A percentile compares a stretch with the other conserved stretches of the same genome.
phyloP scores from a whole-genome alignment of 2,797 vertebrate genomes.

The Agapornis canus region DNA sequence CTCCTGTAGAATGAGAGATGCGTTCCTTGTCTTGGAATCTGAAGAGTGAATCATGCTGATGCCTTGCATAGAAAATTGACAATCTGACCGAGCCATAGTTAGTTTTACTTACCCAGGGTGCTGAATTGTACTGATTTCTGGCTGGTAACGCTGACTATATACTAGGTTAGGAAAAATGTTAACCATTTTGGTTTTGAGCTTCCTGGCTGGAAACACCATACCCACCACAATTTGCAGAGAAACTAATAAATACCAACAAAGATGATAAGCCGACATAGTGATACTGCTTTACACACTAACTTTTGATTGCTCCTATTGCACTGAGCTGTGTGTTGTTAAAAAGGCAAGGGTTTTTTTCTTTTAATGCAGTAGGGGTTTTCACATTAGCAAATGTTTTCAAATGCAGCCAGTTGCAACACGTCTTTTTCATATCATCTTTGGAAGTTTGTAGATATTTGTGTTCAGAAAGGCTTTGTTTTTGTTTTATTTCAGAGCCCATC shows the following conservation, averaged over 20 bases:
- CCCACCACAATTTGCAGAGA: not conserved
- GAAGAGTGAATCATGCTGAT: not conserved
- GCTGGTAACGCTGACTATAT: not conserved
- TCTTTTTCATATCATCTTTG: not conserved
- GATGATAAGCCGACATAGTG: not conserved
- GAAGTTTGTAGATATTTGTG: not conserved
- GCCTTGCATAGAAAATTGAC: not conserved
- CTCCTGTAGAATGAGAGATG: not conserved
- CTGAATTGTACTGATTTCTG: not conserved
- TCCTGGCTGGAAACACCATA: fast-evolving
- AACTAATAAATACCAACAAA: not conserved
- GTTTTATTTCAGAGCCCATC: not conserved
- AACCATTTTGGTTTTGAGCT: not conserved
- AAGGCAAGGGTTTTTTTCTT: not conserved
- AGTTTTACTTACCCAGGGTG: not conserved
- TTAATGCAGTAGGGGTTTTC: not conserved
- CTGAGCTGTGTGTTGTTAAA: not conserved
- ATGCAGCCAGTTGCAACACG: not conserved
- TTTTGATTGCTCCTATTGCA: not conserved
- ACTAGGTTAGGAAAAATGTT: not conserved
- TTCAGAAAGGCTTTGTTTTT: conserved; percentile 31
- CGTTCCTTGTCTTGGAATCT: not conserved
- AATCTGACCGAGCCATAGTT: not conserved
- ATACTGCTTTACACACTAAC: not conserved
- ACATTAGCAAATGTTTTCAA: not conserved